Percentiles rank a stretch among this genome's conserved stretches.
These are phyloP conservation scores for Mystacornis crossleyi DNA, from an alignment of 2,113 vertebrate genomes.

Conservation along the genomic window DNA sequence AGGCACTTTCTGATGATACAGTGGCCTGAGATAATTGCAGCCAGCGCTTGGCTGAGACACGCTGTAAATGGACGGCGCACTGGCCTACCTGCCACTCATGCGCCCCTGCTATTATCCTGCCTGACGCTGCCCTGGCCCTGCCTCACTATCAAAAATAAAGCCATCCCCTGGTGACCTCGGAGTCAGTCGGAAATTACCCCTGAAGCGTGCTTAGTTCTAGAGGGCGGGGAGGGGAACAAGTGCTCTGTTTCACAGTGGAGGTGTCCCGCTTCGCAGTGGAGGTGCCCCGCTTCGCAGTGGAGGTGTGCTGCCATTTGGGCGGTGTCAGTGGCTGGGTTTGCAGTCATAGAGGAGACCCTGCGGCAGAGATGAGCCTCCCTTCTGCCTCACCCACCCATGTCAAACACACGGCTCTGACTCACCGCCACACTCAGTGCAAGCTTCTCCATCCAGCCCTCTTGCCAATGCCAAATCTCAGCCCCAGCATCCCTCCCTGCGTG, in stretches of 20 bases:
- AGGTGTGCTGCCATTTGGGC: rapidly evolving
- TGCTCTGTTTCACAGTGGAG: rapidly evolving
- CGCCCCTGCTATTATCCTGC: neutral
- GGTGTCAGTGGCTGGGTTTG: rapidly evolving
- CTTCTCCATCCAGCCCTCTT: neutral
- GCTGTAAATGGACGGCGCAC: neutral
- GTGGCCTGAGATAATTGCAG: conserved; percentile 4
- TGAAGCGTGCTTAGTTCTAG: neutral
- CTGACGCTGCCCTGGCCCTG: neutral
- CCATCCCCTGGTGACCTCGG: neutral
- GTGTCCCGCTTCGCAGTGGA: rapidly evolving
- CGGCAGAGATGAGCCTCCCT: neutral
- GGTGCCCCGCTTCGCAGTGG: rapidly evolving
- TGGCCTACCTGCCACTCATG: neutral
- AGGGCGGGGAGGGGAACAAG: rapidly evolving
- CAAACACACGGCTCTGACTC: neutral
- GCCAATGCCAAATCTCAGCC: rapidly evolving
- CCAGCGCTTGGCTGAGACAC: neutral
- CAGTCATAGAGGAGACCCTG: rapidly evolving
- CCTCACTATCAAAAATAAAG: neutral
- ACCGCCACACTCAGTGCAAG: rapidly evolving
- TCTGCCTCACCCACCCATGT: neutral
- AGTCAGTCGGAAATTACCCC: neutral
- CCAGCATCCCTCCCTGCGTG: rapidly evolving
- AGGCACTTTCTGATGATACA: neutral